These are phyloP conservation scores for Herpailurus yagouaroundi DNA, from an alignment of 2,113 vertebrate genomes.

Conservation along the genomic window DNA sequence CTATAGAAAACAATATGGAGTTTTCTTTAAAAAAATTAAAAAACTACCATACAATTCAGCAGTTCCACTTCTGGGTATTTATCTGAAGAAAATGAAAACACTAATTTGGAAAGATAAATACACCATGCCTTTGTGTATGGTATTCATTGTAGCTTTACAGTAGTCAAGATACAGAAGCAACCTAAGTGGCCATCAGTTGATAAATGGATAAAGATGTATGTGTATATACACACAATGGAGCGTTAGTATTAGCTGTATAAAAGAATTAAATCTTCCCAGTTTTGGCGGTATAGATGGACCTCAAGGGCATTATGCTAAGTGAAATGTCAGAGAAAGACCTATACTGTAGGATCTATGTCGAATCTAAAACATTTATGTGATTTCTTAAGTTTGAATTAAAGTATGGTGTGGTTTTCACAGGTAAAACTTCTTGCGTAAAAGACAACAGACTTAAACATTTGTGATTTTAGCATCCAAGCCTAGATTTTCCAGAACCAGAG, in stretches of 20 bases:
- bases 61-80: neutral
- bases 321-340: neutral
- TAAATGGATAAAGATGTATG: neutral
- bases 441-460: neutral
- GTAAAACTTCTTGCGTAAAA: neutral
- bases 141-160: neutral
- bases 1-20: neutral
- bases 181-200: neutral
- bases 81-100: neutral
- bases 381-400: neutral
- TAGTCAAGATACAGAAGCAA: neutral
- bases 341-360: neutral
- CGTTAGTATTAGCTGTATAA: neutral
- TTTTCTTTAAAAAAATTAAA: neutral
- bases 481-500: neutral
- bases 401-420: neutral
- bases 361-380: neutral
- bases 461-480: neutral
- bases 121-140: neutral
- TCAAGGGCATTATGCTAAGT: neutral
- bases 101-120: neutral
- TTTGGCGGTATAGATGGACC: neutral
- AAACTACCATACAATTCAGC: neutral
- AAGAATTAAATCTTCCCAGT: neutral
- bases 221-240: neutral